Conservation (phyloP, 2,888 invertebrate genomes). For the Noctuana brunneofusca region DNA sequence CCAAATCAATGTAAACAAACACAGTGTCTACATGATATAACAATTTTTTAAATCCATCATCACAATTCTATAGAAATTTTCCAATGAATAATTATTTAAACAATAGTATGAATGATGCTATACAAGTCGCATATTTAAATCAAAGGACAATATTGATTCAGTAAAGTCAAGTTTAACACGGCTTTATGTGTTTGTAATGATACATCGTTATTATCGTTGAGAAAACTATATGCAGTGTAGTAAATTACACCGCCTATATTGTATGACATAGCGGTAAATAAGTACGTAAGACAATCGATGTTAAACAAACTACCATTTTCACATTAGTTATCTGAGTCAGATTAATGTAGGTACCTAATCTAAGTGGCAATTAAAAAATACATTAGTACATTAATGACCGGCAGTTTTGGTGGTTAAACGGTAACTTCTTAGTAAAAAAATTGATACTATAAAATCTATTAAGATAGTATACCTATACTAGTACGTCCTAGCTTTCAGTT, state of each 20-base stretch:
- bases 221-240: background rate
- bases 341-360: background rate
- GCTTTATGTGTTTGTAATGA: background rate
- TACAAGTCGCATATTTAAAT: too few species aligned
- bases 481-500: too few species aligned
- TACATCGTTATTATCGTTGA: background rate
- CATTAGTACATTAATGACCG: slow-evolving; percentile 2
- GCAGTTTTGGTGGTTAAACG: background rate
- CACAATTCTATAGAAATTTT: background rate
- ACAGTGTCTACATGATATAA: slow-evolving; percentile 28
- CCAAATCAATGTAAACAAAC: slow-evolving; percentile 58
- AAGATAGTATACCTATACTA: too few species aligned
- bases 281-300: background rate
- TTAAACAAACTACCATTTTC: slow-evolving; percentile 9
- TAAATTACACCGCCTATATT: background rate
- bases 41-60: background rate
- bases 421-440: background rate
- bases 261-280: background rate
- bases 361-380: slow-evolving; percentile 9
- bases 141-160: background rate
- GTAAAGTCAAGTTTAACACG: background rate
- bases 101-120: too few species aligned
- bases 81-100: background rate
- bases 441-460: too few species aligned
- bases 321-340: slow-evolving; percentile 13